Evolutionary conservation across 2,113 vertebrate genomes (phyloP), one percentile per base, ranked within the genome.

Genomic region (Sinocyclocheilus grahami): DNA sequence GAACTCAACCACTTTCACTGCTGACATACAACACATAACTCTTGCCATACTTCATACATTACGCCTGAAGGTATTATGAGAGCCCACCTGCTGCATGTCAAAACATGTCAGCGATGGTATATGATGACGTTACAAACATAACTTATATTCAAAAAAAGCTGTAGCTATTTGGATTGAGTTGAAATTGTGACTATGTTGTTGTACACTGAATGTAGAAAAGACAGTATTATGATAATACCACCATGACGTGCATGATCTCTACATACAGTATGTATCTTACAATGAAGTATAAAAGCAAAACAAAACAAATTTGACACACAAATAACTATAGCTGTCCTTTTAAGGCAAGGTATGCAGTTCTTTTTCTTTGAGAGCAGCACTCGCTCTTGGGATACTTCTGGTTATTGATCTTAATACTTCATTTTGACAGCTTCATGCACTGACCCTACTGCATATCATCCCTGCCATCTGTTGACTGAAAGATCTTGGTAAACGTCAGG

Each of bases 381-480:
- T 33, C 33, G 27, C 30, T 4, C 75, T 77, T 20, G 27, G 77
- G 24, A 81, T 24, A 16, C 30, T 24, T 67, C 14, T 82, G 39
- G 39, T 63, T 80, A 63, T 80, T 82, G 79, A 82, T 67, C 16
- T 27, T 42, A 82, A 82, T 67, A 48, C 7, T 67, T 82, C 60
- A 82, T 82, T 48, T 48, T 48, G 79, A 82, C 79, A 82, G 79
- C 60, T 67, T 82, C 79, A 30, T 20, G 60, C 30, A 30, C 60
- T 48, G 79, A 82, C 7, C 58, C 33, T 30, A 46, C 22, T 48
- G 39, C 42, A 39, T 20, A 71, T 22, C 16, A 11, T 0, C 33
- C 69, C 33, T 72, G 71, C 71, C 10, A 46, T 42, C 37, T 12
- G 37, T 46, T 74, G 37, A 39, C 71, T 74, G 20, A 13, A 46